Base-by-base conservation (phyloP, 2,888 invertebrate genomes). In the Himalopsyche kuldschensis region DNA sequence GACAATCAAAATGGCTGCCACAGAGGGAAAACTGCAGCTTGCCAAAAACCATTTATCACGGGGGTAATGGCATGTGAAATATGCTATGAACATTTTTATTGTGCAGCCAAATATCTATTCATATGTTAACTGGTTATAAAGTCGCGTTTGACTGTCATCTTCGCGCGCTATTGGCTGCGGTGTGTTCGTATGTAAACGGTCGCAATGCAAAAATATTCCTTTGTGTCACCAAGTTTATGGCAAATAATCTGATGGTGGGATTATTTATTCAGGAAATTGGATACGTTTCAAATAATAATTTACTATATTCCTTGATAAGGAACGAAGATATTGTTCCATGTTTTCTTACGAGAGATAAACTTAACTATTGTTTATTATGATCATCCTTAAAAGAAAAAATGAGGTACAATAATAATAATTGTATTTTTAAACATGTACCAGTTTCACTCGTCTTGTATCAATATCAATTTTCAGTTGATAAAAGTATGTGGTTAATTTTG, bases 1-100 rank as follows among this genome's bases (percentile, higher is more conserved):
- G 69, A 69, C 69, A 69, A 69, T 69, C 69, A 69, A 69, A 69
- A 69, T 77, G 77, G 46, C 46, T 32, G 35, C 77, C 77, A 32
- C 77, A 84, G 86, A 84, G 83, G 87, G 87, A 88, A 88, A 88
- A 88, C 86, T 84, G 85, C 86, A 69, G 55, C 27, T 47, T 47
- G 79, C n/a, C 31, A 84, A 85, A 82, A 87, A 88, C 90, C 89
- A 92, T 93, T 92, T 92, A 91, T 93, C 93, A 93, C 90, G 87
- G 88, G 91, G 89, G 91, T 93, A 93, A 93, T 93, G 93, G 93
- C 89, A 91, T 91, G 92, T 83, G 83, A 83, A 83, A 83, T 83
- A 69, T 69, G 69, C 69, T 69, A 69, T 69, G 69, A 84, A 83
- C 82, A 82, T 84, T 85, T 83, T 86, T 85, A 85, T 84, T 85